phyloP scores from a whole-genome alignment of 2,888 invertebrate genomes.

The Chromoteleia sp. region DNA sequence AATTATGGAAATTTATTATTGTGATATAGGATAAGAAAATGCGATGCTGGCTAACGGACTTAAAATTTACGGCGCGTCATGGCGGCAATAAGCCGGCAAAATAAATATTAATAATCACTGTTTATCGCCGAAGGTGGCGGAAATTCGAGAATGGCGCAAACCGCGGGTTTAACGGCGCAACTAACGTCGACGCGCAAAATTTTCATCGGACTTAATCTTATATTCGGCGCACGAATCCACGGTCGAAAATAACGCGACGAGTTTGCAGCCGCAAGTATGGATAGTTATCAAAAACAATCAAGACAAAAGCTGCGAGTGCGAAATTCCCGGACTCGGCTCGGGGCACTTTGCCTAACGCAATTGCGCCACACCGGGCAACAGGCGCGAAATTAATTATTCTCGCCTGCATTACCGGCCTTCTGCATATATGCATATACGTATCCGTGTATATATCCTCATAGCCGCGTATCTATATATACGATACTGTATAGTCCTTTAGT shows the following conservation, averaged over 20 bases:
- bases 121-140: neutral
- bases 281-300: slow-evolving; percentile 60
- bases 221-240: neutral
- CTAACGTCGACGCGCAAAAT: slow-evolving; percentile 21
- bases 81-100: neutral
- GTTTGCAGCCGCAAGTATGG: neutral
- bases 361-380: slow-evolving; percentile 53
- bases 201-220: slow-evolving; percentile 17
- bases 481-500: slow-evolving; percentile 16
- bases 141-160: neutral
- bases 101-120: slow-evolving; percentile 18
- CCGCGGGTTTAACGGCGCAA: slow-evolving; percentile 4
- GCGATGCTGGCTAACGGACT: neutral
- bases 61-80: neutral
- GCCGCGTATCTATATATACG: slow-evolving; percentile 20
- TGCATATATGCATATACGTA: slow-evolving; percentile 51
- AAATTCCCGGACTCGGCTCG: slow-evolving; percentile 38
- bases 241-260: slow-evolving; percentile 12
- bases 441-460: slow-evolving; percentile 20
- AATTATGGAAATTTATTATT: neutral
- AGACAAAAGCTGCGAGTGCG: slow-evolving; percentile 49
- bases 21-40: neutral
- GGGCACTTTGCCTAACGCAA: slow-evolving; percentile 58
- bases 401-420: slow-evolving; percentile 54
- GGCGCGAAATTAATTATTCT: slow-evolving; percentile 64